phyloP scores from a whole-genome alignment of 92 coral and sea anemone genomes.

The Epizoanthus scotinus region DNA sequence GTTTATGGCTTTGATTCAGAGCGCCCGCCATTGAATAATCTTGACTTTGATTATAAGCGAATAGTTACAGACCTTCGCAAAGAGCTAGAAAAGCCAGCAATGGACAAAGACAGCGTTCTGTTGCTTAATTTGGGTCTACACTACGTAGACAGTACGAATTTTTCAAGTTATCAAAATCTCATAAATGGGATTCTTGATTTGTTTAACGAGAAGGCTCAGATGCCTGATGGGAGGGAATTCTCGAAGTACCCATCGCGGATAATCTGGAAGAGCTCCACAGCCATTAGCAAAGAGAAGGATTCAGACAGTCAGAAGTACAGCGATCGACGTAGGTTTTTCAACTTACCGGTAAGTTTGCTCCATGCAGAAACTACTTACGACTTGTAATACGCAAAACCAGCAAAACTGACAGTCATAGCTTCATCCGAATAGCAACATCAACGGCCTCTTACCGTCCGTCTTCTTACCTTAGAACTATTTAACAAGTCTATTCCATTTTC shows the following conservation, averaged over 20 bases:
- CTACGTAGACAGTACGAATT: conserved; percentile 65
- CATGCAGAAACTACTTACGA: no score
- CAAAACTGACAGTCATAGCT: no score
- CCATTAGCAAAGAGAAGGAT: conserved; percentile 89
- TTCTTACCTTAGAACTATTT: no score
- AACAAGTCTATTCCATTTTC: no score
- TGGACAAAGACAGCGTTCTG: conserved; percentile 82
- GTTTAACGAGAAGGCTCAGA: conserved; percentile 38
- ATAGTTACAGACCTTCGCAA: conserved; percentile 60
- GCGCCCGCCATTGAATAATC: conserved; percentile 64
- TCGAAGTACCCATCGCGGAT: conserved; percentile 56
- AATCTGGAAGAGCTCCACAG: conserved; percentile 91
- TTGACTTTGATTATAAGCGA: conserved; percentile 68
- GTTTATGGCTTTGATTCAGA: conserved; percentile 65
- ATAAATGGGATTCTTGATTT: conserved; percentile 58
- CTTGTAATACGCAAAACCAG: no score
- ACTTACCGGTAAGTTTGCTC: conserved; percentile 71
- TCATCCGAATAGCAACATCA: no score
- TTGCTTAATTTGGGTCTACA: conserved; percentile 87
- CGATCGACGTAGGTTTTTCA: conserved; percentile 80
- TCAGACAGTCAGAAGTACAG: conserved; percentile 56
- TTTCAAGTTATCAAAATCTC: conserved; percentile 62
- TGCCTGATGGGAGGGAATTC: conserved; percentile 30
- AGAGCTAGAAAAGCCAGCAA: conserved; percentile 62
- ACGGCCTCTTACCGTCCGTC: no score